These are phyloP conservation scores for Ispidina picta DNA, from an alignment of 2,797 vertebrate genomes.

Conservation along the genomic window DNA sequence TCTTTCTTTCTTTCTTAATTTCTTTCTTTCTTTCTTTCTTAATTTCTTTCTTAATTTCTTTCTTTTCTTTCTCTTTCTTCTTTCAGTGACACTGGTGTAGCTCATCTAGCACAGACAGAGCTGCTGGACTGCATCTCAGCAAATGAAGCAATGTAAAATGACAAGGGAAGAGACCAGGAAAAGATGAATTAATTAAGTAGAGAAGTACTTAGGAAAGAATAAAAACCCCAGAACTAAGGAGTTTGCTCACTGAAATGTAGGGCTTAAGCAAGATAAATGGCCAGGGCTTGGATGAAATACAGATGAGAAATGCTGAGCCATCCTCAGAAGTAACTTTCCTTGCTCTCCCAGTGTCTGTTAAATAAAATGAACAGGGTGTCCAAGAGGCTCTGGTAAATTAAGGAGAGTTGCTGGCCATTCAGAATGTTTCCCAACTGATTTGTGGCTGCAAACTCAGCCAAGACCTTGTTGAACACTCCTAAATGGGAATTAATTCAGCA, in stretches of 20 bases:
- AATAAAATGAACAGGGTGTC: background rate
- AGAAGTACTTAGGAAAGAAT: background rate
- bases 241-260: background rate
- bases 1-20: no score
- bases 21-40: no score
- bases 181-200: background rate
- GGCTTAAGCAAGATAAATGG: background rate
- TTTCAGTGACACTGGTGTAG: background rate
- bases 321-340: background rate
- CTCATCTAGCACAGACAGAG: background rate
- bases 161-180: background rate
- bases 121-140: background rate
- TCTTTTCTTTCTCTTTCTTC: no score
- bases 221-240: background rate
- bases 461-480: background rate
- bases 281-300: background rate
- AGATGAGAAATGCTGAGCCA: background rate
- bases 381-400: background rate
- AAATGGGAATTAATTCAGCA: background rate
- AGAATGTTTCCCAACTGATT: background rate
- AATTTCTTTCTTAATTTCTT: no score
- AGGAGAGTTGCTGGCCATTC: background rate
- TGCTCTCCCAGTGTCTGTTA: background rate
- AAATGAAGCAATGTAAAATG: background rate
- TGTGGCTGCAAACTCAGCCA: background rate